A percentile compares a stretch with the other conserved stretches of the same genome.
Evolutionary conservation across 2,888 invertebrate genomes (phyloP).

Genomic region (Muschampia plurimacula): DNA sequence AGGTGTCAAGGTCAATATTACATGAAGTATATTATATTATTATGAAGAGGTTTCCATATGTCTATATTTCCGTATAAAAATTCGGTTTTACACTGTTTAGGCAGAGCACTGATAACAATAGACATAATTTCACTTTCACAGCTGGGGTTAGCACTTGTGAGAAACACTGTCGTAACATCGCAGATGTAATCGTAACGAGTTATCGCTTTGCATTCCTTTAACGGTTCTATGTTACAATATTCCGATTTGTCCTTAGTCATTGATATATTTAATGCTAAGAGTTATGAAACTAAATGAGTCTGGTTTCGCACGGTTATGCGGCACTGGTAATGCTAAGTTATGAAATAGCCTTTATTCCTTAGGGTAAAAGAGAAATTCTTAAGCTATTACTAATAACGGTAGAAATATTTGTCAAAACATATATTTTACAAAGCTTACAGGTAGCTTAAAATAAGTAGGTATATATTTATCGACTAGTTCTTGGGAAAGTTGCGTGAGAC

Average conservation of each 20-base stretch:
- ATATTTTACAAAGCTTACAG: background rate
- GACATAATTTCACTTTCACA: conserved; percentile 7
- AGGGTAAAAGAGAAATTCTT: background rate
- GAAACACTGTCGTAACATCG: background rate
- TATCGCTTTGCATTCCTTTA: conserved; percentile 5
- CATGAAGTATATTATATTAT: no score
- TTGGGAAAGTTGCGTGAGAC: background rate
- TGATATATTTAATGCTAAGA: background rate
- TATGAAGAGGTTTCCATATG: background rate
- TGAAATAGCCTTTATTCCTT: background rate
- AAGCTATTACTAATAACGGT: background rate
- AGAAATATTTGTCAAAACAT: background rate
- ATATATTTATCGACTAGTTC: conserved; percentile 6
- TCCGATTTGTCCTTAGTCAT: background rate
- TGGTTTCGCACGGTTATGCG: background rate
- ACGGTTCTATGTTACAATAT: background rate
- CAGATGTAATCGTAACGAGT: background rate
- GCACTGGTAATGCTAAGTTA: background rate
- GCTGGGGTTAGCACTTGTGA: background rate
- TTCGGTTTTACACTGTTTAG: conserved; percentile 1
- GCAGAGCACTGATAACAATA: background rate
- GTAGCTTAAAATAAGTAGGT: background rate
- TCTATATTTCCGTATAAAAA: background rate
- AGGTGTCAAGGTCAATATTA: no score
- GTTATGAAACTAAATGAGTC: background rate